phyloP scores from a whole-genome alignment of 2,888 invertebrate genomes.

The Macrosoma leucophasiata region DNA sequence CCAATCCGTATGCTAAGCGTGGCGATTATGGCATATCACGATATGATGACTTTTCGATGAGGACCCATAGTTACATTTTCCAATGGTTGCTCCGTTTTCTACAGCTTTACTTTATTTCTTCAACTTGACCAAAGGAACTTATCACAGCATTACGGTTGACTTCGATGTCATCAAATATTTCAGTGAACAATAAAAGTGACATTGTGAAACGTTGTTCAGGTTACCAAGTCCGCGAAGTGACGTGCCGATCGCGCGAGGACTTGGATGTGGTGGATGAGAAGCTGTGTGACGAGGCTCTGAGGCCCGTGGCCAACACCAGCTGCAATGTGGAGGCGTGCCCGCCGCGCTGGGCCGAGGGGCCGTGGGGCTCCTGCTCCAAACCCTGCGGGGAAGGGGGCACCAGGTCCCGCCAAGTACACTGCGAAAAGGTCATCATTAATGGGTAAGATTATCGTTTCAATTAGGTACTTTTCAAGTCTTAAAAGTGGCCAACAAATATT shows the following conservation, averaged over 20 bases:
- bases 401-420: conserved; percentile 83
- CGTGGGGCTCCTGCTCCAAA: conserved; percentile 89
- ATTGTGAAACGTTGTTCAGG: conserved; percentile 75
- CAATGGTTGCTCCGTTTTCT: too few species aligned
- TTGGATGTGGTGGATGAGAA: conserved; percentile 82
- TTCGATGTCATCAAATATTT: too few species aligned
- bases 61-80: too few species aligned
- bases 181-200: too few species aligned
- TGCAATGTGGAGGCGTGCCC: conserved; percentile 88
- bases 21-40: too few species aligned
- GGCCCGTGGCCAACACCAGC: conserved; percentile 81
- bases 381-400: conserved; percentile 87
- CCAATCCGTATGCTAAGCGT: too few species aligned
- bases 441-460: conserved; percentile 64
- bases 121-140: too few species aligned
- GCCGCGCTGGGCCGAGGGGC: conserved; percentile 85
- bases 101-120: too few species aligned
- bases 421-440: conserved; percentile 85
- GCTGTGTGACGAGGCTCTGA: conserved; percentile 85
- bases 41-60: too few species aligned
- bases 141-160: too few species aligned
- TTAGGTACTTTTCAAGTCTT: not conserved
- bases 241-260: conserved; percentile 85
- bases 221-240: conserved; percentile 83
- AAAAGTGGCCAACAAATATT: not conserved